phyloP scores from a whole-genome alignment of 2,113 vertebrate species.

The Phainopepla nitens region DNA sequence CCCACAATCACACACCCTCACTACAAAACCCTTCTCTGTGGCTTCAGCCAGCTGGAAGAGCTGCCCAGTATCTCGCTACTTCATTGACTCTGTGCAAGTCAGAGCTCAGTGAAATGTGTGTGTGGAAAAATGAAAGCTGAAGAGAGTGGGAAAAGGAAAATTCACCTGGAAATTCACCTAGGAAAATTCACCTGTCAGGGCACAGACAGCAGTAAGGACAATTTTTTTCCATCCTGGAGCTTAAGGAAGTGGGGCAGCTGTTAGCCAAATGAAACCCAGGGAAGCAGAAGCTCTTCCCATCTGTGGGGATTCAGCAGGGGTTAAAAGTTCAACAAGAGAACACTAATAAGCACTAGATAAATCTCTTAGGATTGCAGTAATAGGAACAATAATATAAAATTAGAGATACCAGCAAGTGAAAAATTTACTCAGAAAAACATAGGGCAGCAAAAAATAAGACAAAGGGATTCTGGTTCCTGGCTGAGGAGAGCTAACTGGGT shows the following conservation, averaged over 20 bases:
- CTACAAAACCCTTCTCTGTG: not conserved
- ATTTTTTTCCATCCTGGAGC: not conserved
- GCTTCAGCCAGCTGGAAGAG: not conserved
- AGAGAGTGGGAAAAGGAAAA: not conserved
- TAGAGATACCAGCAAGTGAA: not conserved
- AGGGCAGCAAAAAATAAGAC: not conserved
- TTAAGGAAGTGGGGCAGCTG: not conserved
- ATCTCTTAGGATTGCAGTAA: not conserved
- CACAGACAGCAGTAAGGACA: not conserved
- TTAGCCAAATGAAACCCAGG: not conserved
- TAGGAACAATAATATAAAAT: not conserved
- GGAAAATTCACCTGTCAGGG: not conserved
- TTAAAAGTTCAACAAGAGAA: not conserved
- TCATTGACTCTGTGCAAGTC: not conserved
- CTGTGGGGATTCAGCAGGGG: not conserved
- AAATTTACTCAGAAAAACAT: not conserved
- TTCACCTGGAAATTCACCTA: not conserved
- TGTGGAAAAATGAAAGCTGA: rapidly evolving
- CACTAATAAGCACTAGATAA: not conserved
- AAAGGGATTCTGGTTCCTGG: not conserved
- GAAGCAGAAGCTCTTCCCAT: not conserved
- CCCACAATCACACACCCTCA: not conserved
- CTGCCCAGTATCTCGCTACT: not conserved
- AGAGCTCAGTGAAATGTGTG: not conserved
- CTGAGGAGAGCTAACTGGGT: constrained; percentile 23